Evolutionary conservation across 2,113 vertebrate genomes (phyloP).

Genomic region (Gymnobelideus leadbeateri): DNA sequence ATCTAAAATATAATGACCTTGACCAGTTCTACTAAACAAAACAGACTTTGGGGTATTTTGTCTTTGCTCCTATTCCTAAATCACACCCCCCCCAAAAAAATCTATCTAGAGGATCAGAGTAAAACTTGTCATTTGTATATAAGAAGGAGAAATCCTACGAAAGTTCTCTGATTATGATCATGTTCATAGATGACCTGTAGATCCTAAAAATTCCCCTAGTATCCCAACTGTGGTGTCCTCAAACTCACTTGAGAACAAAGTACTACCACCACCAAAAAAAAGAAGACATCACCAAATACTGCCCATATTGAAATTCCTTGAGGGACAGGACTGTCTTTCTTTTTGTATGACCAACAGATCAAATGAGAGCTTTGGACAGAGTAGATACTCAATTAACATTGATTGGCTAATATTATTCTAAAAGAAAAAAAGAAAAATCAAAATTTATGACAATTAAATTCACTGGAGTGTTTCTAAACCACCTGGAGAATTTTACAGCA

Average conservation of each 20-base stretch:
- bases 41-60: conserved; percentile 7
- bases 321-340: neutral
- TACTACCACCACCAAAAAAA: neutral
- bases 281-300: neutral
- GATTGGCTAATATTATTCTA: conserved; percentile 39
- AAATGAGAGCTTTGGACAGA: neutral
- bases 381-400: conserved; percentile 37
- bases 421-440: conserved; percentile 56
- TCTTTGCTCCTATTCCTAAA: neutral
- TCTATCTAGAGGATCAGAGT: neutral
- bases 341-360: conserved; percentile 31
- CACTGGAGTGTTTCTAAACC: conserved; percentile 58
- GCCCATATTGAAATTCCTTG: conserved; percentile 22
- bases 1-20: conserved; percentile 2
- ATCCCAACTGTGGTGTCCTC: neutral
- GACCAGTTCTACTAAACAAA: conserved; percentile 8
- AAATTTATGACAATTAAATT: conserved; percentile 73
- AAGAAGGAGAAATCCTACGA: neutral
- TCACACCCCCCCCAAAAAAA: neutral
- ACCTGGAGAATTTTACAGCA: conserved; percentile 52
- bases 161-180: neutral
- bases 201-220: neutral
- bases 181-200: neutral
- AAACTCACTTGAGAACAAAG: conserved; percentile 3
- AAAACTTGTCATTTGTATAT: conserved; percentile 9